These are phyloP conservation scores for Scalopus aquaticus DNA, from an alignment of 2,113 vertebrate genomes.

Conservation along the genomic window DNA sequence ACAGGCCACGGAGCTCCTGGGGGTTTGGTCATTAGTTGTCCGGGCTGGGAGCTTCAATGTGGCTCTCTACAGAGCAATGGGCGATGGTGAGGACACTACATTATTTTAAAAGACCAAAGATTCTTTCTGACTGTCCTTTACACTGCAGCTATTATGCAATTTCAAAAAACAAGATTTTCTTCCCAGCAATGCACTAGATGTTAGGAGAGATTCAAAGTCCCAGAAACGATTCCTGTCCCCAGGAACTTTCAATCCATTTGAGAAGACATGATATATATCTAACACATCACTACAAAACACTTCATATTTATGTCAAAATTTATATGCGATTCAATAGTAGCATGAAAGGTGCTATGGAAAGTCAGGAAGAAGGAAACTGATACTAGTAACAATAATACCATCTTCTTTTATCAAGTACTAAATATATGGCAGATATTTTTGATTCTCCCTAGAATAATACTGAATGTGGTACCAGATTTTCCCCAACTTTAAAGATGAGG, in stretches of 20 bases:
- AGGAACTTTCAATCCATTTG: background rate
- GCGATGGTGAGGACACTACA: background rate
- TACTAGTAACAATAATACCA: background rate
- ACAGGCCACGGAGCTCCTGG: background rate
- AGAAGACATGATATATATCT: background rate
- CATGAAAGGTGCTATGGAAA: background rate
- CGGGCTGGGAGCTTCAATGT: conserved; percentile 9
- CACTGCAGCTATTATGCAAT: background rate
- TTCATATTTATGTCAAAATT: background rate
- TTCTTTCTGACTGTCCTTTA: background rate
- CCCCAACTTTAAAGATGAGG: background rate
- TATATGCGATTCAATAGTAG: background rate
- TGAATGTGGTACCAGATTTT: background rate
- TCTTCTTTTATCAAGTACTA: background rate
- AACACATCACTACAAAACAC: background rate
- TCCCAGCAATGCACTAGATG: background rate
- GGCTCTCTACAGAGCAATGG: background rate
- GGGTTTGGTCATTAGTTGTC: conserved; percentile 13
- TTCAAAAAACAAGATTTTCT: background rate
- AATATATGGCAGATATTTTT: background rate
- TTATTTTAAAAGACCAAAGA: background rate
- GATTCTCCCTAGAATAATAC: background rate
- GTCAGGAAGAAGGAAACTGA: background rate
- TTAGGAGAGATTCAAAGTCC: background rate
- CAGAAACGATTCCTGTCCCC: background rate